Base-by-base conservation (phyloP, 2,113 vertebrate species). In the Indicator maculatus region DNA sequence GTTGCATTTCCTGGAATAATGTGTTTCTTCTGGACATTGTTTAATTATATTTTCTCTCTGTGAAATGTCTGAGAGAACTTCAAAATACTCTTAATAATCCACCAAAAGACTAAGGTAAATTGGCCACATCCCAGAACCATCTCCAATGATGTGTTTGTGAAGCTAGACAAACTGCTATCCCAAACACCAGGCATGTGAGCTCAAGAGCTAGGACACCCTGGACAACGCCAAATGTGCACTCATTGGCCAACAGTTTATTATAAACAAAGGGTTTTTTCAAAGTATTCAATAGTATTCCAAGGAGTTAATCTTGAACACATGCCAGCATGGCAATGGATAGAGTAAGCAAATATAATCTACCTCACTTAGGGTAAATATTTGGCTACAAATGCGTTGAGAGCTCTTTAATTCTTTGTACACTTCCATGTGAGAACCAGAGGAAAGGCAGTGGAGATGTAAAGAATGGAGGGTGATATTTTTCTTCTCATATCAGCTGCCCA, bases 351-450 rank as follows among this genome's bases (percentile, higher is more conserved):
- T 76, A 95, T 47, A 71, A 93, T 91, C 91, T 77, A 82, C 92
- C 86, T 88, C 88, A 38, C n/a, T 95, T 86, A 84, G 70, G 65
- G 88, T 94, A 84, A 95, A 93, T 94, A 94, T 95, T 94, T 95
- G 86, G 90, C 28, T 86, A 92, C 41, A 65, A 93, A 94, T 66
- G 36, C 70, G 91, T 91, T 63, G 61, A 86, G 80, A 84, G 70
- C 79, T 88, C 76, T 90, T 89, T 83, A 95, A 86, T 88, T 94
- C 83, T 95, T 86, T 81, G 79, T 74, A 63, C n/a, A 8, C 36
- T 61, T 78, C 83, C 73, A 5, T 75, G 76, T 63, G 92, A 92
- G 73, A 94, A 86, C 50, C 76, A 88, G 88, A 95, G 88, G 70
- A 74, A 90, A 91, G 59, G 53, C 70, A 90, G 59, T 17, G 41